Evolutionary conservation across 2,888 invertebrate species (phyloP), one percentile per base, ranked within the genome.

Genomic region (Callosobruchus maculatus): DNA sequence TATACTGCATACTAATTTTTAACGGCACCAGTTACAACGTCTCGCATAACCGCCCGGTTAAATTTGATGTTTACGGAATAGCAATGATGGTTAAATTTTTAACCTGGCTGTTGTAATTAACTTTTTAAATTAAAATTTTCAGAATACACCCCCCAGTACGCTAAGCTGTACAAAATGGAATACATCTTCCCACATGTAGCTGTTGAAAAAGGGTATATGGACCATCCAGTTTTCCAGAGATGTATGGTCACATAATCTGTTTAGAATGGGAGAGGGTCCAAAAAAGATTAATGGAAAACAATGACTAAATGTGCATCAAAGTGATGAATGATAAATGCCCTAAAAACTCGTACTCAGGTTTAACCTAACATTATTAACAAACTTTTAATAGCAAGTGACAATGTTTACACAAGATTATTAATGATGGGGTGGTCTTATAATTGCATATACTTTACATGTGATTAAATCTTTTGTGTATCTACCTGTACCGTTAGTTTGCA

Each of bases 381-480:
- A 82, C 82, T 85, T 83, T 81, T 84, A 85, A 84, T 85, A 83
- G 82, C 81, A 81, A 80, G 81, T 84, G 84, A 84, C 84, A 84
- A 78, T 84, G 83, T 85, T 85, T 84, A 82, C 83, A 81, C 80
- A 81, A 77, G 77, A 82, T 83, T 84, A 84, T 84, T 83, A 85
- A 85, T 85, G 84, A 81, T 81, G 76, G 77, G 80, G 79, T 80
- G 78, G 75, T 76, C 77, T 78, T 78, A 26, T 80, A 79, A 81
- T 79, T 81, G 76, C 67, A 66, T 72, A 70, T 70, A 70, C 69
- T 72, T 74, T 74, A 68, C 74, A 74, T 72, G 72, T 67, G 73
- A 70, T 73, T 73, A 21, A 70, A 70, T 0, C n/a, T 21, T 70
- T 70, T 70, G 26, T 26, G 22, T 20, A 21, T 70, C 20, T 26